These are phyloP conservation scores for Hemaris fuciformis DNA, from an alignment of 2,888 invertebrate species.

Conservation along the genomic window DNA sequence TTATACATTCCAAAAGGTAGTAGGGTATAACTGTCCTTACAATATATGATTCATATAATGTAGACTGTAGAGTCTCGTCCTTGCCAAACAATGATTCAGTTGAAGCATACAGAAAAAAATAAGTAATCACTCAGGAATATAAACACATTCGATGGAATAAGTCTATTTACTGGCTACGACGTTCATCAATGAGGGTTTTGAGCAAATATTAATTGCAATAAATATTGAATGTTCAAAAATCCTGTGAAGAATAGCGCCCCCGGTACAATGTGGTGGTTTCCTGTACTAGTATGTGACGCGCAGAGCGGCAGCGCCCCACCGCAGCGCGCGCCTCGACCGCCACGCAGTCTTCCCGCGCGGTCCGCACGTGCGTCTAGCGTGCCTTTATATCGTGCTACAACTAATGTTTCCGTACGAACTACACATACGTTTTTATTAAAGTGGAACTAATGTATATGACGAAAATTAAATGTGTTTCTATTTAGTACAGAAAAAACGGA, in stretches of 20 bases:
- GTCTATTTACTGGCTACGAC: too few species aligned
- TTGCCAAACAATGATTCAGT: too few species aligned
- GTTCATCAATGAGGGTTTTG: neutral
- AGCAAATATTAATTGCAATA: neutral
- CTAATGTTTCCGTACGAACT: slow-evolving; percentile 60
- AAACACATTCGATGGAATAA: too few species aligned
- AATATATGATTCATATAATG: too few species aligned
- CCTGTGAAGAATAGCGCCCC: slow-evolving; percentile 50
- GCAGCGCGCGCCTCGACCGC: slow-evolving; percentile 65
- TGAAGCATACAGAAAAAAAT: too few species aligned
- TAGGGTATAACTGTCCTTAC: too few species aligned
- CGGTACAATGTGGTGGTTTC: slow-evolving; percentile 46
- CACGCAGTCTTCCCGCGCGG: slow-evolving; percentile 82
- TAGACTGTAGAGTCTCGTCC: too few species aligned
- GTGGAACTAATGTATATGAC: slow-evolving; percentile 50
- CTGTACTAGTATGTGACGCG: slow-evolving; percentile 44
- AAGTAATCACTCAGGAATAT: too few species aligned
- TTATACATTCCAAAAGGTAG: too few species aligned
- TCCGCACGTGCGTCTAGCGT: slow-evolving; percentile 76
- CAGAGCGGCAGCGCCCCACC: slow-evolving; percentile 54
- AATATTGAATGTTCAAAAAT: neutral
- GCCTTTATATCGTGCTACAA: slow-evolving; percentile 50
- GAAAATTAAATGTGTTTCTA: slow-evolving; percentile 44
- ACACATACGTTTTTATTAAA: slow-evolving; percentile 47
- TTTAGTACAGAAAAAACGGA: slow-evolving; percentile 44